Evolutionary conservation across 2,797 vertebrate species (phyloP).

Genomic region (Danionella dracula): DNA sequence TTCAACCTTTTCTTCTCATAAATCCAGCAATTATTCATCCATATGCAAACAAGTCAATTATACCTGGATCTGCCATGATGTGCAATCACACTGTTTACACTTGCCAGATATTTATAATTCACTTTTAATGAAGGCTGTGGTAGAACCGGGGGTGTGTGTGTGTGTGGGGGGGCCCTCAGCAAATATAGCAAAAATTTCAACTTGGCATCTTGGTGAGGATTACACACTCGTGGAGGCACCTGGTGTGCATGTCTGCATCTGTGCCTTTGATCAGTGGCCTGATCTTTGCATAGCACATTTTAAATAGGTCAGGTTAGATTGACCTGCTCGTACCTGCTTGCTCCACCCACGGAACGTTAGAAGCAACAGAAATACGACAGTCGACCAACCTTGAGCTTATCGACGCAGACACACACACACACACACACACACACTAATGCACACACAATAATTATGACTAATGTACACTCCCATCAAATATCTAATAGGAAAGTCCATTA

Average conservation of each 20-base stretch:
- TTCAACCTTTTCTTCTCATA: constrained; percentile 27
- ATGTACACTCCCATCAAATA: constrained; percentile 10
- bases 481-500: constrained; percentile 9
- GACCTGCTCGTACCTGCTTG: constrained; percentile 44
- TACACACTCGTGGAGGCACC: background rate
- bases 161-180: background rate
- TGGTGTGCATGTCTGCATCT: background rate
- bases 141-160: background rate
- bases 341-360: constrained; percentile 42
- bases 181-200: constrained; percentile 21
- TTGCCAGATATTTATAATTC: constrained; percentile 34
- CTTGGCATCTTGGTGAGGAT: background rate
- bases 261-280: constrained; percentile 8
- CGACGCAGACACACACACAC: constrained; percentile 9
- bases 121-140: constrained; percentile 36
- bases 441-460: background rate
- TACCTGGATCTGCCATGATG: constrained; percentile 8
- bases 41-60: constrained; percentile 23
- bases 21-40: constrained; percentile 25
- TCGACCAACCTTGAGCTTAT: constrained; percentile 7
- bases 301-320: constrained; percentile 59
- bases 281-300: constrained; percentile 56
- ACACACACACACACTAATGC: background rate
- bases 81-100: constrained; percentile 30
- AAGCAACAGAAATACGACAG: constrained; percentile 50